phyloP scores from a whole-genome alignment of 2,888 invertebrate genomes.

The Thera obeliscata region DNA sequence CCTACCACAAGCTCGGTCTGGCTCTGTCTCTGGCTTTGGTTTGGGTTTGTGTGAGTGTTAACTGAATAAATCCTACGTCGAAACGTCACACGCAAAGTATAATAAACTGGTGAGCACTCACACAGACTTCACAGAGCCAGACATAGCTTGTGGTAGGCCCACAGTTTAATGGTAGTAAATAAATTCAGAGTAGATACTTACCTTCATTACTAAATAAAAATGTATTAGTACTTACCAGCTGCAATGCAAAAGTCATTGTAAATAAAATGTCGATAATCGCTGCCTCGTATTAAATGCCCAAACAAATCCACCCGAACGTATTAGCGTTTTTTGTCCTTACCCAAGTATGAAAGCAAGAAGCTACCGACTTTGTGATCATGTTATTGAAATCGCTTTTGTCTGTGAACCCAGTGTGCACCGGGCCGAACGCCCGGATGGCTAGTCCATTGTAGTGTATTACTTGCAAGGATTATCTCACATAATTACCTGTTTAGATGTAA shows the following conservation, averaged over 20 bases:
- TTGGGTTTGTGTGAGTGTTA: too few relatives aligned
- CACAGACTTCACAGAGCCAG: too few relatives aligned
- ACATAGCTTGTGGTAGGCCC: too few relatives aligned
- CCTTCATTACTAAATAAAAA: slow-evolving; percentile 13
- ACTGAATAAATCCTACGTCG: too few relatives aligned
- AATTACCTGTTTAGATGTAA: slow-evolving; percentile 81
- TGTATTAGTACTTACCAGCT: slow-evolving; percentile 50
- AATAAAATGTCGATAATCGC: slow-evolving; percentile 49
- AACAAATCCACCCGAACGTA: slow-evolving; percentile 51
- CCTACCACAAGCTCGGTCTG: too few relatives aligned
- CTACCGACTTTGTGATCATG: slow-evolving; percentile 82
- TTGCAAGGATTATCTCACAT: slow-evolving; percentile 75
- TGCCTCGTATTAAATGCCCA: slow-evolving; percentile 48
- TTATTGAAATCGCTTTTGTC: slow-evolving; percentile 72
- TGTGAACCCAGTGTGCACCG: slow-evolving; percentile 67
- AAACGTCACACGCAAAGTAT: too few relatives aligned
- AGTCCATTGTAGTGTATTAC: slow-evolving; percentile 68
- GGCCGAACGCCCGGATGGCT: slow-evolving; percentile 59
- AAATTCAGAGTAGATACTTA: background rate
- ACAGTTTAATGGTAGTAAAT: too few relatives aligned
- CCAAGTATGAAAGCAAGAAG: slow-evolving; percentile 77
- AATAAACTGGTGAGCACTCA: too few relatives aligned
- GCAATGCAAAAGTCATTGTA: slow-evolving; percentile 49
- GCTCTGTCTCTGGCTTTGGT: too few relatives aligned
- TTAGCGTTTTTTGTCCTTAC: slow-evolving; percentile 62